phyloP scores from a whole-genome alignment of 2,797 vertebrate genomes.

The Aldrovandia affinis region DNA sequence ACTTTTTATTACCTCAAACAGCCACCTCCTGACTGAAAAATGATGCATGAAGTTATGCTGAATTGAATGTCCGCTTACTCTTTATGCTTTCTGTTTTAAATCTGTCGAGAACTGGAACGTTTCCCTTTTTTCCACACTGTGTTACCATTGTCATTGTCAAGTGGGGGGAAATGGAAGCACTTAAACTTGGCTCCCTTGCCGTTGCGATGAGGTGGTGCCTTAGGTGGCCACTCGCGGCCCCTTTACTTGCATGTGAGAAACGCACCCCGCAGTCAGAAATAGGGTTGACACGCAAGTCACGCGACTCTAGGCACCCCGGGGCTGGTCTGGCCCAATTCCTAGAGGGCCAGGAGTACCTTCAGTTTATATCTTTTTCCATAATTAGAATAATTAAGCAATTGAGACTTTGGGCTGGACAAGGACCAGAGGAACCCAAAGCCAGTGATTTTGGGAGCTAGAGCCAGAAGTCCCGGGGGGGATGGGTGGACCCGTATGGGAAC shows the following conservation, averaged over 20 bases:
- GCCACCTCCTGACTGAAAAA: conserved; percentile 52
- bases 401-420: conserved; percentile 57
- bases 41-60: conserved; percentile 67
- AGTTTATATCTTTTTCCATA: conserved; percentile 61
- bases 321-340: conserved; percentile 62
- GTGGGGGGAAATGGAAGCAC: conserved; percentile 54
- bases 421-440: conserved; percentile 56
- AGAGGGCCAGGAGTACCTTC: conserved; percentile 63
- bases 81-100: background rate
- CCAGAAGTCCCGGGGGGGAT: conserved; percentile 28
- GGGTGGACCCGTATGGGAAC: conserved; percentile 48
- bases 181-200: conserved; percentile 56
- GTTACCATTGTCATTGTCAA: conserved; percentile 39
- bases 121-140: background rate
- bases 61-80: conserved; percentile 60
- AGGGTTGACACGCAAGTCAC: conserved; percentile 63
- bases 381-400: conserved; percentile 61
- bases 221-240: conserved; percentile 60
- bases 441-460: conserved; percentile 53
- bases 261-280: conserved; percentile 68
- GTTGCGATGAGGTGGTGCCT: conserved; percentile 69
- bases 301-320: conserved; percentile 51
- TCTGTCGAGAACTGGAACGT: conserved; percentile 3
- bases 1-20: conserved; percentile 74
- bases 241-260: conserved; percentile 65